These are phyloP conservation scores for Drosophila biarmipes DNA, from an alignment of 1,140 invertebrate species.

Conservation along the genomic window DNA sequence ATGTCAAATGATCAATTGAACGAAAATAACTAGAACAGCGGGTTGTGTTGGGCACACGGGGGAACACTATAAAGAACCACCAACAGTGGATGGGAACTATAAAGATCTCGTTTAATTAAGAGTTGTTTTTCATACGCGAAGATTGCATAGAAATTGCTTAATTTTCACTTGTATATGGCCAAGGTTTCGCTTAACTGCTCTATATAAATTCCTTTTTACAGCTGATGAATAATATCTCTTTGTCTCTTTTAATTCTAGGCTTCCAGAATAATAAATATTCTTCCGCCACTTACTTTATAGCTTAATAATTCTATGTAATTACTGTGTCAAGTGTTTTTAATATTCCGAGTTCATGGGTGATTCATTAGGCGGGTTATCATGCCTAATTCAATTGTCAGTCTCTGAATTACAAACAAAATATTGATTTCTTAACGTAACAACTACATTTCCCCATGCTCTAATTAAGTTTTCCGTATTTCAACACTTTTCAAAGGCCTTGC, in stretches of 20 bases:
- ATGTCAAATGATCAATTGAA: slow-evolving; percentile 80
- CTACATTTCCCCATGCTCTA: neutral
- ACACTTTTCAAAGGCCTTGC: slow-evolving; percentile 10
- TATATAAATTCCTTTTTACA: slow-evolving; percentile 7
- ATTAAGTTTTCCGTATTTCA: slow-evolving; percentile 4
- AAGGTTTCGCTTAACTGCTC: slow-evolving; percentile 14
- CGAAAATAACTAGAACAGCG: slow-evolving; percentile 61
- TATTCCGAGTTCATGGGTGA: neutral
- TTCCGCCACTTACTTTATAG: neutral
- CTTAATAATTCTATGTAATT: neutral
- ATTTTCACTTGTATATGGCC: slow-evolving; percentile 7
- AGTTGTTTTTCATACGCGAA: slow-evolving; percentile 18
- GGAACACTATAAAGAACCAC: slow-evolving; percentile 18
- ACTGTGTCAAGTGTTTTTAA: neutral
- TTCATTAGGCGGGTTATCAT: neutral
- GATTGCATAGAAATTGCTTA: slow-evolving; percentile 11
- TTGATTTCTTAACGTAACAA: neutral
- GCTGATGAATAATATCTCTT: neutral
- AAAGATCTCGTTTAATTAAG: slow-evolving; percentile 45
- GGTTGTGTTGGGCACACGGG: slow-evolving; percentile 15
- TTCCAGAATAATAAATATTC: neutral
- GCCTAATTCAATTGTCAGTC: neutral
- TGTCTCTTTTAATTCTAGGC: neutral
- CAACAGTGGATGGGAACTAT: slow-evolving; percentile 46
- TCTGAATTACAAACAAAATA: neutral